Conservation (phyloP, 2,113 vertebrate genomes). For the Poecilia latipinna region DNA sequence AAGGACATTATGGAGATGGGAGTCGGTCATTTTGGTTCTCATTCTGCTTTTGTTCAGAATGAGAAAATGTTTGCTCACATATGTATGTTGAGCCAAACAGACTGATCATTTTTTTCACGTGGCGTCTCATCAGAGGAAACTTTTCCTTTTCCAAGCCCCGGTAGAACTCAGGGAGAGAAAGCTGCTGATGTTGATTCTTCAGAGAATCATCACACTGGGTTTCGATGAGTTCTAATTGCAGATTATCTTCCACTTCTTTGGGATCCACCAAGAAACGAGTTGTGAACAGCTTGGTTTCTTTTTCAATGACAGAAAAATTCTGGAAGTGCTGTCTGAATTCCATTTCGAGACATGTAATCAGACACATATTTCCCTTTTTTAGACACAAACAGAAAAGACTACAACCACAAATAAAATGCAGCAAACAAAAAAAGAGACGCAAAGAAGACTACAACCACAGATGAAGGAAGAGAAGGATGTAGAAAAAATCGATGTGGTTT, state of each 20-base stretch:
- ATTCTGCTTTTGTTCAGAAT: slow-evolving; percentile 11
- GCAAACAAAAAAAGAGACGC: too few species aligned
- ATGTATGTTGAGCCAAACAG: slow-evolving; percentile 38
- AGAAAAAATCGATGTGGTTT: too few species aligned
- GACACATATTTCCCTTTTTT: background rate
- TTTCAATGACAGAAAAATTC: slow-evolving; percentile 15
- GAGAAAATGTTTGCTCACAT: slow-evolving; percentile 41
- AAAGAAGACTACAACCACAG: too few species aligned
- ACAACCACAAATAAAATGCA: too few species aligned
- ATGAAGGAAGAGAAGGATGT: too few species aligned
- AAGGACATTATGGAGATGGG: slow-evolving; percentile 32
- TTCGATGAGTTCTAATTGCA: slow-evolving; percentile 15
- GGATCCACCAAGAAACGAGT: background rate
- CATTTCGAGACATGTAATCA: background rate
- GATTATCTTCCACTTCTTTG: background rate
- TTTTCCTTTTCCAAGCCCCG: background rate
- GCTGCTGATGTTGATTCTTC: slow-evolving; percentile 46
- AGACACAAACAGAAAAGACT: background rate
- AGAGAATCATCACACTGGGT: slow-evolving; percentile 45
- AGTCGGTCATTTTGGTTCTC: slow-evolving; percentile 40
- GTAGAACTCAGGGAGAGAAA: slow-evolving; percentile 10
- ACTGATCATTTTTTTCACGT: background rate
- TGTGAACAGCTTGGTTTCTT: background rate
- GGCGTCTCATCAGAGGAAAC: slow-evolving; percentile 44
- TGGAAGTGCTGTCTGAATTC: slow-evolving; percentile 20